phyloP scores from a whole-genome alignment of 2,888 invertebrate genomes.

The Chrysodeixis includens region DNA sequence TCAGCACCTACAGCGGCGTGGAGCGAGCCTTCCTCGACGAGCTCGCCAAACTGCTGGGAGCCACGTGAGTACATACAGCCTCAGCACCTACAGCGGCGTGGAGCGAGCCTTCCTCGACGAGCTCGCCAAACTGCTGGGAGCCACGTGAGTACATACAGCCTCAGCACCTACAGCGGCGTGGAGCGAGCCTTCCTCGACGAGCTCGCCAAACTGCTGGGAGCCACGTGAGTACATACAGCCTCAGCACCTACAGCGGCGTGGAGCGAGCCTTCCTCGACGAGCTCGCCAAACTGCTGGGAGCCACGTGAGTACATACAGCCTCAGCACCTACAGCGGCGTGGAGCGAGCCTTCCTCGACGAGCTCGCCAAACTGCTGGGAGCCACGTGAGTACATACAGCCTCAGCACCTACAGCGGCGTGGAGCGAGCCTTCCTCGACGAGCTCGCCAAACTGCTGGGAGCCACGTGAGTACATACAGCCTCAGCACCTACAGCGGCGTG shows the following conservation, averaged over 20 bases:
- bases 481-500: conserved; percentile 90
- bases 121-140: conserved; percentile 93
- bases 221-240: conserved; percentile 87
- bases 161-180: conserved; percentile 90
- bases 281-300: conserved; percentile 93
- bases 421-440: conserved; percentile 93
- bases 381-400: conserved; percentile 87
- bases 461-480: conserved; percentile 87
- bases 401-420: conserved; percentile 90
- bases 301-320: conserved; percentile 87
- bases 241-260: conserved; percentile 90
- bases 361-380: conserved; percentile 93
- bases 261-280: conserved; percentile 93
- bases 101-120: conserved; percentile 93
- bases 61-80: conserved; percentile 87
- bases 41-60: conserved; percentile 93
- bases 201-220: conserved; percentile 93
- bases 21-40: conserved; percentile 93
- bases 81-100: conserved; percentile 90
- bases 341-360: conserved; percentile 93
- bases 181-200: conserved; percentile 93
- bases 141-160: conserved; percentile 87
- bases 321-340: conserved; percentile 90
- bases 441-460: conserved; percentile 93
- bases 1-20: conserved; percentile 90